Evolutionary conservation across 2,113 vertebrate species (phyloP).

Genomic region (Salvelinus fontinalis): DNA sequence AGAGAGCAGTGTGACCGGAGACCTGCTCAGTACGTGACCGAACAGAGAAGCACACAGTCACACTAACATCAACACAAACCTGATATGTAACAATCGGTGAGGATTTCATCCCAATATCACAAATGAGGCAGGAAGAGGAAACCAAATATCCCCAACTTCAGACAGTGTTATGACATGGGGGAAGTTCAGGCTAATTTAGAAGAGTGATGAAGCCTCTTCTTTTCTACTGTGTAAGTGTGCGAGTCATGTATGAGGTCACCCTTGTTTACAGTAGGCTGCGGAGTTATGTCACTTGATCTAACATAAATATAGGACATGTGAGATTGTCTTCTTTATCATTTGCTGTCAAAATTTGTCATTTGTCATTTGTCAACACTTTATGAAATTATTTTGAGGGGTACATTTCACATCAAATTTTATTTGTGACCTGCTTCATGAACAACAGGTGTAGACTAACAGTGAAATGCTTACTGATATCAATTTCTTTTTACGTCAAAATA

Average conservation of each 20-base stretch:
- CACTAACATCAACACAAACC: background rate
- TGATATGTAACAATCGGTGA: background rate
- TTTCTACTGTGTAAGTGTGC: background rate
- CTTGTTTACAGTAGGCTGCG: background rate
- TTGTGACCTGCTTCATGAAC: too few relatives aligned
- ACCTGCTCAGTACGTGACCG: background rate
- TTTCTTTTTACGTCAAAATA: too few relatives aligned
- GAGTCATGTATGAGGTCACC: background rate
- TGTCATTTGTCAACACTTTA: background rate
- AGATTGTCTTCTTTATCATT: background rate
- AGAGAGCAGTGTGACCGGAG: background rate
- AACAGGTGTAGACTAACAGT: too few relatives aligned
- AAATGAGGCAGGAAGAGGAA: background rate
- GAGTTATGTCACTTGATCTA: background rate
- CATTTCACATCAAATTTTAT: too few relatives aligned
- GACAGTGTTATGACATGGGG: background rate
- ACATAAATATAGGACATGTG: background rate
- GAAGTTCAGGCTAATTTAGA: background rate
- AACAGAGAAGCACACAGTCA: background rate
- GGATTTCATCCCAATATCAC: background rate
- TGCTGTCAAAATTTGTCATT: background rate
- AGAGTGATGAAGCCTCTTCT: background rate
- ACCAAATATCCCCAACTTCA: background rate
- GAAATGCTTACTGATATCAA: too few relatives aligned
- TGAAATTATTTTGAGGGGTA: background rate